A percentile compares a stretch with the other conserved stretches of the same genome.
These are phyloP conservation scores for Candoia aspera DNA, from an alignment of 2,113 vertebrate species.

Conservation along the genomic window DNA sequence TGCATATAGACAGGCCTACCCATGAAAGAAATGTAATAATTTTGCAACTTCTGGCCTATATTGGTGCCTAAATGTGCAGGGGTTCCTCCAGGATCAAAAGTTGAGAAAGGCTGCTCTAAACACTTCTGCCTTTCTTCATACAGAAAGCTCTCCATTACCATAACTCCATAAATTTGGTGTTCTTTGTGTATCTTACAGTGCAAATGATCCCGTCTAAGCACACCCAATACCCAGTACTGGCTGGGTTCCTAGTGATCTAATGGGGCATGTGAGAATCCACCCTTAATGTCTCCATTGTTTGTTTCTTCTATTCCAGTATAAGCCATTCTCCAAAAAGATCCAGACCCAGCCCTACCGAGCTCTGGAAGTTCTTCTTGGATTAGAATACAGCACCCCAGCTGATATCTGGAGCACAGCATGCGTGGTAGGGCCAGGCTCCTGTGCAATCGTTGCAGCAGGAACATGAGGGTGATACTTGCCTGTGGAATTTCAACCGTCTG, in stretches of 20 bases:
- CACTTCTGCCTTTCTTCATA: neutral
- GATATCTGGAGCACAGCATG: constrained; percentile 89
- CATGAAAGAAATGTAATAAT: too few species aligned
- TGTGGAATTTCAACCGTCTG: neutral
- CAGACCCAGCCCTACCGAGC: constrained; percentile 88
- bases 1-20: too few species aligned
- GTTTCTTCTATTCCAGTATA: constrained; percentile 76
- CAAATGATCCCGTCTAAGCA: neutral
- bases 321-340: constrained; percentile 86
- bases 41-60: too few species aligned
- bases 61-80: too few species aligned
- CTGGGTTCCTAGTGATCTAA: neutral
- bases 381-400: constrained; percentile 80
- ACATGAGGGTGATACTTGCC: neutral
- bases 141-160: neutral
- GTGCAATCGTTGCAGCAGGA: neutral
- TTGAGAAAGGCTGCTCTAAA: neutral
- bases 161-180: neutral
- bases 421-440: constrained; percentile 73
- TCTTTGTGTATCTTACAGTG: neutral
- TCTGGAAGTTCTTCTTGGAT: constrained; percentile 84
- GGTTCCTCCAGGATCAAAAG: too few species aligned
- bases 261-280: neutral
- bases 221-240: too few species aligned
- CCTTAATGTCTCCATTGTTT: neutral